Percentiles rank a stretch among this genome's conserved stretches.
Conservation (phyloP, 2,888 invertebrate species). For the Embidobia sp. region DNA sequence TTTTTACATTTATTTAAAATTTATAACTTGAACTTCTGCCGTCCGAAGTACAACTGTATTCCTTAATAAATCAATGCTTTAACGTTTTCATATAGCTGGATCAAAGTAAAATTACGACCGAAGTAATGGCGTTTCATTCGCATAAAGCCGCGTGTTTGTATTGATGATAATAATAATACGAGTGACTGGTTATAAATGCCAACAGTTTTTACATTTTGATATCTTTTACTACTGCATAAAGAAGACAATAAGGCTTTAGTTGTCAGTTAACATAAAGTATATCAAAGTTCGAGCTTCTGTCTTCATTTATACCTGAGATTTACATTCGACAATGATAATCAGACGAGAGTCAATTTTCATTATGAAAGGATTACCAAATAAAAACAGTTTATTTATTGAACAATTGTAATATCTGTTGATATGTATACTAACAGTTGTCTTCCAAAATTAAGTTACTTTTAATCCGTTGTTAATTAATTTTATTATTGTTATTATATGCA, state of each 20-base stretch:
- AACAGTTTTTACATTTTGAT: constrained; percentile 32
- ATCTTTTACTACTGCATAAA: neutral
- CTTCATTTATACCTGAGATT: no score
- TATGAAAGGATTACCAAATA: no score
- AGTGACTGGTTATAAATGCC: constrained; percentile 20
- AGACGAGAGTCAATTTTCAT: no score
- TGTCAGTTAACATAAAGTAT: constrained; percentile 20
- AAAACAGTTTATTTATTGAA: no score
- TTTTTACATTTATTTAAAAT: no score
- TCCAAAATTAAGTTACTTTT: no score
- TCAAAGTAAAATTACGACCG: constrained; percentile 19
- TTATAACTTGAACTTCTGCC: no score
- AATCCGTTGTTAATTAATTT: no score
- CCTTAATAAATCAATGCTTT: neutral
- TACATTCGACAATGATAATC: no score
- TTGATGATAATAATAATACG: neutral
- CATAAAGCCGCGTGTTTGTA: neutral
- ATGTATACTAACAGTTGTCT: no score
- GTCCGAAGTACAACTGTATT: neutral
- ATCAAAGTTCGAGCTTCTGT: constrained; percentile 11
- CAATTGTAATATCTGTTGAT: no score
- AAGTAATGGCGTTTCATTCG: constrained; percentile 13
- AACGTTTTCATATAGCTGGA: constrained; percentile 4
- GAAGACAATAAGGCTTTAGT: neutral
- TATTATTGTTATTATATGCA: no score